Percentiles rank a stretch among this genome's conserved stretches.
These are phyloP conservation scores for Macropodus opercularis DNA, from an alignment of 2,797 vertebrate species.

Conservation along the genomic window DNA sequence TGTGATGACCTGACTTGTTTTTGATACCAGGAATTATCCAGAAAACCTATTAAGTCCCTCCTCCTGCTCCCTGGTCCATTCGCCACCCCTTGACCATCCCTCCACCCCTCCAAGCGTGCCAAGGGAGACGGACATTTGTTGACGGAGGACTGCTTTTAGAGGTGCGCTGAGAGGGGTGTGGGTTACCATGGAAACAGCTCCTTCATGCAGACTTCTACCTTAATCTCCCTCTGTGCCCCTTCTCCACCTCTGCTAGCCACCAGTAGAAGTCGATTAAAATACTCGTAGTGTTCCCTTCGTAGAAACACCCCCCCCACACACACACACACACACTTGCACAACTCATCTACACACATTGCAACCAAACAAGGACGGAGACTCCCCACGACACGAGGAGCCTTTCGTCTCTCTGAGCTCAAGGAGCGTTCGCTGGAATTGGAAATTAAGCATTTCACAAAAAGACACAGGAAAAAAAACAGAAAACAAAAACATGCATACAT, in stretches of 20 bases:
- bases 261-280: slow-evolving; percentile 59
- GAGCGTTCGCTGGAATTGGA: slow-evolving; percentile 41
- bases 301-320: too few species aligned
- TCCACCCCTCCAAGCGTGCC: slow-evolving; percentile 32
- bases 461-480: slow-evolving; percentile 24
- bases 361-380: slow-evolving; percentile 24
- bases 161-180: slow-evolving; percentile 47
- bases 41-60: slow-evolving; percentile 89
- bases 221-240: slow-evolving; percentile 43
- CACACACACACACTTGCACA: slow-evolving; percentile 38
- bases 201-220: slow-evolving; percentile 63
- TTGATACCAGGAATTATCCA: slow-evolving; percentile 97
- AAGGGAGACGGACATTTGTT: slow-evolving; percentile 79
- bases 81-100: slow-evolving; percentile 54
- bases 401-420: slow-evolving; percentile 21
- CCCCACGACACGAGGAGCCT: neutral
- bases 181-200: slow-evolving; percentile 74
- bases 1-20: slow-evolving; percentile 88
- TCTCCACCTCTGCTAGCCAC: slow-evolving; percentile 55
- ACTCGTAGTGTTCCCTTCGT: slow-evolving; percentile 32
- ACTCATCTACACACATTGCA: slow-evolving; percentile 34
- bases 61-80: slow-evolving; percentile 62
- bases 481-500: slow-evolving; percentile 39
- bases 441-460: slow-evolving; percentile 44
- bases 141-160: slow-evolving; percentile 82